Percentiles rank a stretch among this genome's conserved stretches.
Evolutionary conservation across 2,113 vertebrate genomes (phyloP).

Genomic region (Prinia subflava): DNA sequence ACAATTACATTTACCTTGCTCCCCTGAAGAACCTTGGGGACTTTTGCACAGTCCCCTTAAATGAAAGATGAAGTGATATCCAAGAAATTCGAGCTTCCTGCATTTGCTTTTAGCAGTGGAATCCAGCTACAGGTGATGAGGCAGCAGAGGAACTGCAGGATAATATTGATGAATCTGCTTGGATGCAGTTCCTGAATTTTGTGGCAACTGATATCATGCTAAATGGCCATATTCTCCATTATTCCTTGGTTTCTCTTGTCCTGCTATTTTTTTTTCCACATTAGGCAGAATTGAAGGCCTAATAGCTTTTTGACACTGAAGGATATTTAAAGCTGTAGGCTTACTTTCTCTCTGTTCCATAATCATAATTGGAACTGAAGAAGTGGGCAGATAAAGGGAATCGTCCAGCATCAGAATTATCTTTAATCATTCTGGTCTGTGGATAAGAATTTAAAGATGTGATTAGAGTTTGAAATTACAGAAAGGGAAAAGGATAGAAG

Average conservation of each 20-base stretch:
- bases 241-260: neutral
- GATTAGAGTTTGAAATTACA: neutral
- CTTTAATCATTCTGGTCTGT: neutral
- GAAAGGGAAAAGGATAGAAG: neutral
- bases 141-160: neutral
- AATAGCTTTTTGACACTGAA: neutral
- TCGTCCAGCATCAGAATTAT: neutral
- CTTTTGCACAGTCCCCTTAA: neutral
- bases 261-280: neutral
- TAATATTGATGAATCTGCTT: neutral
- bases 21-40: neutral
- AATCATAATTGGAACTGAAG: neutral
- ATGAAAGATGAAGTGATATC: neutral
- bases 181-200: neutral
- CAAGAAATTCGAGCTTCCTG: neutral
- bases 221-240: neutral
- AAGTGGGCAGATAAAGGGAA: neutral
- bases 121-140: neutral
- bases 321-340: neutral
- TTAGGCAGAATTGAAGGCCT: neutral
- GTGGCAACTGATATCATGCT: neutral
- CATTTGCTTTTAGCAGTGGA: neutral
- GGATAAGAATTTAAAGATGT: neutral
- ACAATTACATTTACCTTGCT: neutral
- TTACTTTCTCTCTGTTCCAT: neutral